phyloP scores from a whole-genome alignment of 2,888 invertebrate genomes.

The Melitaea athalia region DNA sequence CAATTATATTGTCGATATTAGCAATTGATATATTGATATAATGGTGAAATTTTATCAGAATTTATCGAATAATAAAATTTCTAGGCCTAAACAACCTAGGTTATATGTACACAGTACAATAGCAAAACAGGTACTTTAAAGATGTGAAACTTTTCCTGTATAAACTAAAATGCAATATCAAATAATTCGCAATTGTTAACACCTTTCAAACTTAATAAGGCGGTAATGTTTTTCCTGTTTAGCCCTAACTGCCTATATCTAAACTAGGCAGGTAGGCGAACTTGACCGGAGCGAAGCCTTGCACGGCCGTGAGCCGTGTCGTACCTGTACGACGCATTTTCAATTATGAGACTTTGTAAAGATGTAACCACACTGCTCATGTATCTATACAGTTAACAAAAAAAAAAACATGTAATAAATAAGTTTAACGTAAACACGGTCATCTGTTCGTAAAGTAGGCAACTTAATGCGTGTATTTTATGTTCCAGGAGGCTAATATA shows the following conservation, averaged over 20 bases:
- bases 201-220: conserved; percentile 27
- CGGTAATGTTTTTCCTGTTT: conserved; percentile 39
- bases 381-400: not conserved
- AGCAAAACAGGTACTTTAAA: not conserved
- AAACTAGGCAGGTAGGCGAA: conserved; percentile 56
- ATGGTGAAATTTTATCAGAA: too few relatives aligned
- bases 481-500: too few relatives aligned
- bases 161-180: conserved; percentile 13
- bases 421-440: too few relatives aligned
- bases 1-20: too few relatives aligned
- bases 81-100: not conserved
- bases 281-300: conserved; percentile 58
- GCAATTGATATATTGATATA: too few relatives aligned
- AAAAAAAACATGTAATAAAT: too few relatives aligned
- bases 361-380: not conserved
- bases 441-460: too few relatives aligned
- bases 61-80: not conserved
- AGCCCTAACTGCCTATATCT: conserved; percentile 32
- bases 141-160: conserved; percentile 13
- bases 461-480: too few relatives aligned
- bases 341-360: conserved; percentile 12
- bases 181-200: conserved; percentile 18
- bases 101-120: not conserved
- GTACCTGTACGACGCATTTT: conserved; percentile 33
- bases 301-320: conserved; percentile 47